Percentiles rank a stretch among this genome's conserved stretches.
Conservation (phyloP, 2,113 vertebrate genomes). For the Neotragus pygmaeus region DNA sequence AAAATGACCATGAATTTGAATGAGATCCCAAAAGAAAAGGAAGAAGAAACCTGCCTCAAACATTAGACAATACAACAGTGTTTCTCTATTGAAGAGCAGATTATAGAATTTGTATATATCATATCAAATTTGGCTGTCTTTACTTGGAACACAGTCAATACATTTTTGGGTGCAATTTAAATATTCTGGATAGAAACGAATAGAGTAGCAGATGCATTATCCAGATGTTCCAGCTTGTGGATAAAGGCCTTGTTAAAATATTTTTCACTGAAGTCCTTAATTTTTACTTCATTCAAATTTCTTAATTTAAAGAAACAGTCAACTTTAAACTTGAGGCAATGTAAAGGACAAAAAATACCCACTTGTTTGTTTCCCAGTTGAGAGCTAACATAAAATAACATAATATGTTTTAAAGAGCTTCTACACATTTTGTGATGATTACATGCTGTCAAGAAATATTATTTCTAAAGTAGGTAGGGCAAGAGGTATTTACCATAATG, state of each 20-base stretch:
- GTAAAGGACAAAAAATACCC: neutral
- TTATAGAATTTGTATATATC: neutral
- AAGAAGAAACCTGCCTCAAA: neutral
- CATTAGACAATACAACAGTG: neutral
- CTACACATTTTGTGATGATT: neutral
- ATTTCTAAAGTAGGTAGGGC: neutral
- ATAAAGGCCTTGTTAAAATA: neutral
- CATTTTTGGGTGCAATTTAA: constrained; percentile 32
- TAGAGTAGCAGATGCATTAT: neutral
- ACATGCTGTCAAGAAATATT: neutral
- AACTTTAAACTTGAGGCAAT: constrained; percentile 7
- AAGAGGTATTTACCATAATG: neutral
- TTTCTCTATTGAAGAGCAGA: neutral
- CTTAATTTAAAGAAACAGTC: constrained; percentile 30
- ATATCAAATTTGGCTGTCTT: constrained; percentile 18
- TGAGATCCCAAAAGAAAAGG: neutral
- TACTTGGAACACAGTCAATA: neutral
- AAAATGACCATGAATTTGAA: constrained; percentile 5
- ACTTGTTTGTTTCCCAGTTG: neutral
- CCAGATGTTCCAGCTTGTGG: neutral
- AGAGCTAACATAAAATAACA: constrained; percentile 3
- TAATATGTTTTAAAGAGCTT: neutral
- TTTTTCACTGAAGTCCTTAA: neutral
- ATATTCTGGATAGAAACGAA: constrained; percentile 21
- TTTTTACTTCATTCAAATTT: constrained; percentile 29